A percentile compares a stretch with the other conserved stretches of the same genome.
phyloP scores from a whole-genome alignment of 2,888 invertebrate genomes.

The Caenorhabditis sp. region DNA sequence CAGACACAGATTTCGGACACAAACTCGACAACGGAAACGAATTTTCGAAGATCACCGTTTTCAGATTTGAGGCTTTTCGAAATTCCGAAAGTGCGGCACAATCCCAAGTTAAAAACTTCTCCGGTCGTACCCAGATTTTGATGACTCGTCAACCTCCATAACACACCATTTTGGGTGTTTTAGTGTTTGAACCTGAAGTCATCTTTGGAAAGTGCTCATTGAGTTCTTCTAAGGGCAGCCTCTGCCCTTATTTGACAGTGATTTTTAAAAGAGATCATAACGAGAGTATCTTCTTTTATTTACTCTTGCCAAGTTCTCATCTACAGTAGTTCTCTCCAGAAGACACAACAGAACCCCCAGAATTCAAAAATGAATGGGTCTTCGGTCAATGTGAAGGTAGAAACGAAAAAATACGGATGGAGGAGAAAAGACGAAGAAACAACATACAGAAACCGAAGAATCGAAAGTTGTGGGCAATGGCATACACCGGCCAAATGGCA shows the following conservation, averaged over 20 bases:
- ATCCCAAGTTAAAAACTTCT: too few relatives aligned
- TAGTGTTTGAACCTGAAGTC: conserved; percentile 21
- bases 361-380: conserved; percentile 2
- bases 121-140: too few relatives aligned
- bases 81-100: too few relatives aligned
- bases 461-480: conserved; percentile 50
- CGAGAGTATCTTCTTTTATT: not conserved
- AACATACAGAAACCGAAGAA: conserved; percentile 37
- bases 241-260: conserved; percentile 17
- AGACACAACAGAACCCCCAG: not conserved
- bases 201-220: conserved; percentile 25
- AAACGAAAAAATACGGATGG: conserved; percentile 5
- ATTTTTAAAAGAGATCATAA: conserved; percentile 34
- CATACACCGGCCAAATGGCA: conserved; percentile 37
- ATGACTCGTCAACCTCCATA: too few relatives aligned
- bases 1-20: not conserved
- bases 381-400: conserved; percentile 8
- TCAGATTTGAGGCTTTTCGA: not conserved
- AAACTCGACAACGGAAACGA: not conserved
- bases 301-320: not conserved
- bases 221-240: conserved; percentile 1
- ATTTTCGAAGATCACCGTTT: not conserved
- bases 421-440: conserved; percentile 34
- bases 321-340: conserved; percentile 5
- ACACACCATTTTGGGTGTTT: not conserved